Evolutionary conservation across 2,113 vertebrate genomes (phyloP).

Genomic region (Pelecanus crispus): DNA sequence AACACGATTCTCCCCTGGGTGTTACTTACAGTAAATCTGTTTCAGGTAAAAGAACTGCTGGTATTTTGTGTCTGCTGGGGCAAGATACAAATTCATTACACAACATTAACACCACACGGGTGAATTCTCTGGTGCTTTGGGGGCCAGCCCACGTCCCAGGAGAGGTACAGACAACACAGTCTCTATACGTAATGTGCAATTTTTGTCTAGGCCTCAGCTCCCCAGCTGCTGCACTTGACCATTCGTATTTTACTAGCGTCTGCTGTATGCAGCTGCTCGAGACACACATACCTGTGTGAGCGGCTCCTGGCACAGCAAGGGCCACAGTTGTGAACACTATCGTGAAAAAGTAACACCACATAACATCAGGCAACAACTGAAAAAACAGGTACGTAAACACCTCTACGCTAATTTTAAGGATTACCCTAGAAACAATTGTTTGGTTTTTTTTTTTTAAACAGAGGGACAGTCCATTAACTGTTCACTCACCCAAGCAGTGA

Average conservation of each 20-base stretch:
- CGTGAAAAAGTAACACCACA: not conserved
- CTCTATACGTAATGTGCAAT: no score
- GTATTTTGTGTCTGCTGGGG: not conserved
- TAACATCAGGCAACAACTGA: not conserved
- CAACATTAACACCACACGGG: not conserved
- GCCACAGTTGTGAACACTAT: no score
- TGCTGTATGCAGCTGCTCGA: not conserved
- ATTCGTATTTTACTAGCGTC: rapidly evolving
- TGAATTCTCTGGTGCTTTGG: not conserved
- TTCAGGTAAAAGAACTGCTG: not conserved
- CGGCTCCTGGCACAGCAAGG: not conserved
- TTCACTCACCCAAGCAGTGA: not conserved
- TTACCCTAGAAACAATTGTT: not conserved
- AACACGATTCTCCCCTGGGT: not conserved
- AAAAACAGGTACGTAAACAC: not conserved
- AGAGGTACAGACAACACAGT: not conserved
- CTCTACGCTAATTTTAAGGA: not conserved
- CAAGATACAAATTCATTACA: not conserved
- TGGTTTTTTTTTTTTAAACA: not conserved
- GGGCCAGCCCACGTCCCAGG: not conserved
- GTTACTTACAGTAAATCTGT: not conserved
- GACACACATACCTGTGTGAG: not conserved
- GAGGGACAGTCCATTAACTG: not conserved
- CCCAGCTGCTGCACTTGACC: not conserved
- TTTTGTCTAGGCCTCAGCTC: not conserved